A percentile compares a stretch with the other conserved stretches of the same genome.
These are phyloP conservation scores for Haplochromis burtoni DNA, from an alignment of 2,113 vertebrate genomes.

Conservation along the genomic window DNA sequence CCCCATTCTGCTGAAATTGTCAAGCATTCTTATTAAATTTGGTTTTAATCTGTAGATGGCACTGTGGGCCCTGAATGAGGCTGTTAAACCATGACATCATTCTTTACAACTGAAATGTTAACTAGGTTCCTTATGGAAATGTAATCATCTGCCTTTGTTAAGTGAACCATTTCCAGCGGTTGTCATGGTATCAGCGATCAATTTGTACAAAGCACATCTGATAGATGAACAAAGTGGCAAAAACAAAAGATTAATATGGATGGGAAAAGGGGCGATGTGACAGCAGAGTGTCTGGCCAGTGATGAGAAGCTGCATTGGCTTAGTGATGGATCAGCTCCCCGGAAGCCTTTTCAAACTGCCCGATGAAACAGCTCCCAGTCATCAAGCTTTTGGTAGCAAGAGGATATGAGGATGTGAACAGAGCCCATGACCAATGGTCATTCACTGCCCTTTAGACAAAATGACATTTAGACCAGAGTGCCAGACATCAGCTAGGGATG, in stretches of 20 bases:
- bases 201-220: neutral
- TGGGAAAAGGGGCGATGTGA: neutral
- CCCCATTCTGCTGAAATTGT: neutral
- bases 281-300: neutral
- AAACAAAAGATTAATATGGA: neutral
- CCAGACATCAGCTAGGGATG: neutral
- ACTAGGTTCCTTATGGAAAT: neutral
- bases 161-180: neutral
- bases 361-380: neutral
- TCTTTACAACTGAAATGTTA: neutral
- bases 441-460: neutral
- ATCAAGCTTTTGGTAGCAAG: neutral
- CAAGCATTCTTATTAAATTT: neutral
- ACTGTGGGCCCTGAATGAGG: constrained; percentile 22
- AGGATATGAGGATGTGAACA: neutral
- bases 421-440: neutral
- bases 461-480: neutral
- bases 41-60: constrained; percentile 43
- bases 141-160: neutral
- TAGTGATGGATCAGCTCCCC: neutral
- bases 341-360: neutral
- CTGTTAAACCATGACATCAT: constrained; percentile 22
- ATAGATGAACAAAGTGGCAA: neutral
- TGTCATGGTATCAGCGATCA: neutral
- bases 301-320: neutral